Evolutionary conservation across 1,140 invertebrate species (phyloP).

Genomic region (Papilio aristodemus): DNA sequence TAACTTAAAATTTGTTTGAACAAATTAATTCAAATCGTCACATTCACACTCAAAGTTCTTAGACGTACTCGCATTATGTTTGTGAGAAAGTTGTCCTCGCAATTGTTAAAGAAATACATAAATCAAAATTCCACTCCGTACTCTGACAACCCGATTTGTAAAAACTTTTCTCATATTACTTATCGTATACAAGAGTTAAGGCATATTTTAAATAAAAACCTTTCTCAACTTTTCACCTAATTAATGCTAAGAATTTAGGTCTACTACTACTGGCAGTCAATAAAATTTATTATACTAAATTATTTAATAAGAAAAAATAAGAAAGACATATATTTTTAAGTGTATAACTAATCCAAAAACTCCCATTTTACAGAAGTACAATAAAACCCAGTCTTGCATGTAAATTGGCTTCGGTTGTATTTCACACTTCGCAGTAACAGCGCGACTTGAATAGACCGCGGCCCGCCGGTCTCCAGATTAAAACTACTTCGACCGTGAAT

Average conservation of each 20-base stretch:
- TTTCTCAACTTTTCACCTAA: no score
- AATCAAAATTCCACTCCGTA: background rate
- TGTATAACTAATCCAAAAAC: background rate
- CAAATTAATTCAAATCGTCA: background rate
- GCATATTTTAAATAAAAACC: no score
- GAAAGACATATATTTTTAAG: background rate
- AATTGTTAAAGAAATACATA: background rate
- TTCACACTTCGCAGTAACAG: background rate
- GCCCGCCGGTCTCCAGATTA: slow-evolving; percentile 12
- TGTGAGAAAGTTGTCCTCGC: background rate
- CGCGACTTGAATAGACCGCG: slow-evolving; percentile 14
- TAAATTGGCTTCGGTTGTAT: slow-evolving; percentile 16
- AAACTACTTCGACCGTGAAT: slow-evolving; percentile 31
- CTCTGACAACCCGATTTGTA: background rate
- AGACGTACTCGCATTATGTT: background rate
- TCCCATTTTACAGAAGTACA: background rate
- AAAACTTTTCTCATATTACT: background rate
- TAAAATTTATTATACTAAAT: no score
- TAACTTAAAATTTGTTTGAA: background rate
- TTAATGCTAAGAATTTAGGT: no score
- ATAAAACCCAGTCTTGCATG: slow-evolving; percentile 14
- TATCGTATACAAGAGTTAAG: no score
- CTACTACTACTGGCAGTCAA: no score
- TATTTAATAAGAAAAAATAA: no score
- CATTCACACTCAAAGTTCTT: background rate